Conservation (phyloP, 1,140 invertebrate species). For the Paraescarpia echinospica region DNA sequence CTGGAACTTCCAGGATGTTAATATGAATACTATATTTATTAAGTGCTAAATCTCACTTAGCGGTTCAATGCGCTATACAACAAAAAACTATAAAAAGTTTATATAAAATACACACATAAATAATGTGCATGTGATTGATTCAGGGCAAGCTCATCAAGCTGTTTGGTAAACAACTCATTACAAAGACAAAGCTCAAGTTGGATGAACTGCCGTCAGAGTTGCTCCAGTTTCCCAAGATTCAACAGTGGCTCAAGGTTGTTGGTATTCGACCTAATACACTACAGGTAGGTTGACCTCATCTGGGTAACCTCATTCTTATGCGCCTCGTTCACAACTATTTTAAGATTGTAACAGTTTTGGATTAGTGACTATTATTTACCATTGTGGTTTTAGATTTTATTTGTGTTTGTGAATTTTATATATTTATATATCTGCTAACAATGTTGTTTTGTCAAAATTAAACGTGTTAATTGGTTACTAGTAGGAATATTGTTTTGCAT, state of each 20-base stretch:
- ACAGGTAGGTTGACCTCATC: background rate
- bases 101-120: no score
- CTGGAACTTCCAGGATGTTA: no score
- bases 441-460: background rate
- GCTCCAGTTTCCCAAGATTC: conserved; percentile 68
- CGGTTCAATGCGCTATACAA: no score
- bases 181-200: conserved; percentile 70
- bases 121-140: conserved; percentile 40
- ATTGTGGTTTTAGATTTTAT: background rate
- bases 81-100: no score
- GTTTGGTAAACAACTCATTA: conserved; percentile 86
- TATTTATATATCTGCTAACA: no score
- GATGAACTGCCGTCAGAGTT: conserved; percentile 42
- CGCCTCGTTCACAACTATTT: background rate
- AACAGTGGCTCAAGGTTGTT: conserved; percentile 89
- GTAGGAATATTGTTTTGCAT: no score
- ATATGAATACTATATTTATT: no score
- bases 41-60: no score
- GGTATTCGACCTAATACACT: conserved; percentile 68
- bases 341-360: background rate
- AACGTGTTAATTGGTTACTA: no score
- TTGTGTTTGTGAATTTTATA: background rate
- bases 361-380: background rate
- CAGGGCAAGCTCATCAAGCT: conserved; percentile 92
- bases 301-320: background rate